Conservation (phyloP, 2,113 vertebrate genomes). For the Nerophis ophidion region DNA sequence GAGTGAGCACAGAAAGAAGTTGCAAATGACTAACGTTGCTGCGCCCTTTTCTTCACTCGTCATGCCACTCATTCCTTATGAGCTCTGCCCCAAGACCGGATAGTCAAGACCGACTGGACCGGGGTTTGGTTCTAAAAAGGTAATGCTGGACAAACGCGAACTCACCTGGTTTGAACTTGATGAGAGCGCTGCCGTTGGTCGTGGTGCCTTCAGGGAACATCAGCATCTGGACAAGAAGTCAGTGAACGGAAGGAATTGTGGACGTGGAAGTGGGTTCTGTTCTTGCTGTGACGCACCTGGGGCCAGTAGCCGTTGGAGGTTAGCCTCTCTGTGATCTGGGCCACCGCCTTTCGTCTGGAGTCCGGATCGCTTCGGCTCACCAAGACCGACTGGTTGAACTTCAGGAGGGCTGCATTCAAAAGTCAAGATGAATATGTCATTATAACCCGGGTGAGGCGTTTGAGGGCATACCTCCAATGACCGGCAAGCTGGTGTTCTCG, state of each 20-base stretch:
- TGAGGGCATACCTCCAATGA: conserved; percentile 80
- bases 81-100: neutral
- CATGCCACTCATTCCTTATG: conserved; percentile 23
- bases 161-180: conserved; percentile 87
- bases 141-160: accelerated
- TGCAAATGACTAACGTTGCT: neutral
- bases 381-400: conserved; percentile 84
- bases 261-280: neutral
- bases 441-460: neutral
- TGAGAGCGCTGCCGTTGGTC: conserved; percentile 78
- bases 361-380: conserved; percentile 81
- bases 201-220: conserved; percentile 89
- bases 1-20: neutral
- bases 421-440: neutral
- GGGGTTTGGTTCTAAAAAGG: neutral
- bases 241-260: neutral
- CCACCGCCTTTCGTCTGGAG: conserved; percentile 77
- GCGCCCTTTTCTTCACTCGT: conserved; percentile 9
- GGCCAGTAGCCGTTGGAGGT: conserved; percentile 82
- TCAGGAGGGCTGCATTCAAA: conserved; percentile 72
- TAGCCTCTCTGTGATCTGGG: conserved; percentile 76
- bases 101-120: neutral
- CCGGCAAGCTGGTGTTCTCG: conserved; percentile 78
- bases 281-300: conserved; percentile 67
- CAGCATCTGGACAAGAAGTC: conserved; percentile 69